Evolutionary conservation across 2,797 vertebrate genomes (phyloP).

Genomic region (Hipposideros larvatus): DNA sequence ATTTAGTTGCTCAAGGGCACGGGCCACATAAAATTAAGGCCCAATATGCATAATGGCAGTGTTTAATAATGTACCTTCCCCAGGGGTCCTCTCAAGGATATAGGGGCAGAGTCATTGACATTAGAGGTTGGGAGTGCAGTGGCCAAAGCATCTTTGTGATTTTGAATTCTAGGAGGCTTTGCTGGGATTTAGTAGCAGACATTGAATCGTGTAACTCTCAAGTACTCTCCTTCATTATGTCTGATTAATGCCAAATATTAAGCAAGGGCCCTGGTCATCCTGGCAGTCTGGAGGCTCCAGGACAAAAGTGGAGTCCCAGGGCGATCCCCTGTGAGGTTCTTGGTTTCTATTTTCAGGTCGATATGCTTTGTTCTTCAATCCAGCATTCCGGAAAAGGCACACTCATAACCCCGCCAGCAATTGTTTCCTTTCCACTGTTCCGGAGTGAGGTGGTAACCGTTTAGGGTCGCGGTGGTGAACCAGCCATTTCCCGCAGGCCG

Average conservation of each 20-base stretch:
- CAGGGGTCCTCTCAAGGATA: neutral
- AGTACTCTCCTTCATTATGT: neutral
- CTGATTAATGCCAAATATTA: neutral
- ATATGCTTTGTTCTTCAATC: neutral
- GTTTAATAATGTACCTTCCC: neutral
- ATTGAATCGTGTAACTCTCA: neutral
- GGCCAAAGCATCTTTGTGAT: neutral
- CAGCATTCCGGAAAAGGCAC: neutral
- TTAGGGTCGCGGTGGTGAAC: neutral
- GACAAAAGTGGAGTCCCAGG: neutral
- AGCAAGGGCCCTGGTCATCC: neutral
- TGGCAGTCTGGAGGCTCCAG: no score
- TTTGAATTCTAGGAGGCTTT: neutral
- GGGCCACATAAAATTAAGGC: neutral
- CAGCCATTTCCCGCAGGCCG: neutral
- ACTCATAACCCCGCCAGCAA: neutral
- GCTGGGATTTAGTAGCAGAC: neutral
- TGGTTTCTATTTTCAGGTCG: neutral
- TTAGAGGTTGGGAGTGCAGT: neutral
- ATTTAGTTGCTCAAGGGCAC: neutral
- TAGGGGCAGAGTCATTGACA: no score
- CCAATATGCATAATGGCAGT: neutral
- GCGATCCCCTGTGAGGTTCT: neutral
- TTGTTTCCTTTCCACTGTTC: neutral
- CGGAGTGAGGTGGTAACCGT: neutral